These are phyloP conservation scores for Zalophus californianus DNA, from an alignment of 2,797 vertebrate species.

Conservation along the genomic window DNA sequence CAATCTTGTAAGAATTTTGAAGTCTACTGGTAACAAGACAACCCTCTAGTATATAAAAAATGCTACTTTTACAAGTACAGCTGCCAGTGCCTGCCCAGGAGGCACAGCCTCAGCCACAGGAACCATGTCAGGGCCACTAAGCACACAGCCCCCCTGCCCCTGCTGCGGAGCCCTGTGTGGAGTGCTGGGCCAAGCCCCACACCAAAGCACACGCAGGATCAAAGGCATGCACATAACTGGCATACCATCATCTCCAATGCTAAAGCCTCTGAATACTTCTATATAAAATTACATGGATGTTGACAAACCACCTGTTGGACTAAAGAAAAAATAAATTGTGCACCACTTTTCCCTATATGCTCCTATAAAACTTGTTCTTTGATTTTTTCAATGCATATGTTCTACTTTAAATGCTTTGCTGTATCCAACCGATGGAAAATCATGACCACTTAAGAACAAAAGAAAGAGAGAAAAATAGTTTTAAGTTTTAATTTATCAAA, in stretches of 20 bases:
- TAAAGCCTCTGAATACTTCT: slow-evolving; percentile 87
- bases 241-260: slow-evolving; percentile 84
- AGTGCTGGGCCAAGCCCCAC: slow-evolving; percentile 75
- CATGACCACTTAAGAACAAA: background rate
- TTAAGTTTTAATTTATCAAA: background rate
- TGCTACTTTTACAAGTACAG: slow-evolving; percentile 71
- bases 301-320: slow-evolving; percentile 89
- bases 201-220: slow-evolving; percentile 81
- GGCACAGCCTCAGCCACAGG: slow-evolving; percentile 46
- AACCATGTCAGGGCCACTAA: slow-evolving; percentile 71
- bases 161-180: slow-evolving; percentile 66
- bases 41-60: slow-evolving; percentile 55
- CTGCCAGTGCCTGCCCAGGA: slow-evolving; percentile 66
- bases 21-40: slow-evolving; percentile 24
- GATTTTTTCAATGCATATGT: background rate
- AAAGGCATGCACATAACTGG: slow-evolving; percentile 86
- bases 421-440: background rate
- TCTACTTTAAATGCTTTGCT: background rate
- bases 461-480: background rate
- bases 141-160: slow-evolving; percentile 58
- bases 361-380: slow-evolving; percentile 61
- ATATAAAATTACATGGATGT: slow-evolving; percentile 89
- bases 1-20: background rate
- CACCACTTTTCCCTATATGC: slow-evolving; percentile 74
- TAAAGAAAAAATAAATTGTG: slow-evolving; percentile 83